Percentiles rank a stretch among this genome's conserved stretches.
Evolutionary conservation across 2,888 invertebrate species (phyloP).

Genomic region (Acheta domesticus): DNA sequence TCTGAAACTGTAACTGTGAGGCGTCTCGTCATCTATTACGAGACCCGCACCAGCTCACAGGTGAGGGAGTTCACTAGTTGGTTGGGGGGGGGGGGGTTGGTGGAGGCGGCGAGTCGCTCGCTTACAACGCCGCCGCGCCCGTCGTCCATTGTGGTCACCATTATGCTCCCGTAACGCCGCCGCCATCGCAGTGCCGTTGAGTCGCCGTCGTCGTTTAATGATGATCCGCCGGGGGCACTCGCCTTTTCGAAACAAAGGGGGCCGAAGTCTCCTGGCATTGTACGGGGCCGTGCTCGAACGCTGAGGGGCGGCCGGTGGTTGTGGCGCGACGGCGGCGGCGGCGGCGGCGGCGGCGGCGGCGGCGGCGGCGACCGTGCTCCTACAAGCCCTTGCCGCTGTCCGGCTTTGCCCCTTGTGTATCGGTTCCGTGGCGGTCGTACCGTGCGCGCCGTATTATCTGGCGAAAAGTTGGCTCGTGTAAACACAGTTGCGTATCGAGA

Average conservation of each 20-base stretch:
- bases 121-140: not conserved
- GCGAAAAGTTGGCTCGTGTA: no score
- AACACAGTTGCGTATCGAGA: no score
- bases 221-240: constrained; percentile 1
- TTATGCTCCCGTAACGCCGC: not conserved
- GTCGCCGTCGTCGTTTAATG: not conserved
- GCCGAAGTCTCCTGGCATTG: constrained; percentile 7
- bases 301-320: not conserved
- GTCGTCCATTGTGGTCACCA: not conserved
- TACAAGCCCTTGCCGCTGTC: no score
- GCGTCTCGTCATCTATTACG: no score
- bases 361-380: no score
- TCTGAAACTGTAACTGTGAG: no score
- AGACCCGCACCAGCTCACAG: no score
- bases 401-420: no score
- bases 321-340: not conserved
- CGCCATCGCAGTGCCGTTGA: not conserved
- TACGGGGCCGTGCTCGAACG: not conserved
- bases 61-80: no score
- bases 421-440: no score
- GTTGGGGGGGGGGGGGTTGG: not conserved
- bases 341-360: not conserved
- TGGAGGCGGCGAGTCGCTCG: not conserved
- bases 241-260: not conserved
- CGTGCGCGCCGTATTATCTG: no score